Conservation (phyloP, 2,113 vertebrate genomes). For the Psettodes erumei region DNA sequence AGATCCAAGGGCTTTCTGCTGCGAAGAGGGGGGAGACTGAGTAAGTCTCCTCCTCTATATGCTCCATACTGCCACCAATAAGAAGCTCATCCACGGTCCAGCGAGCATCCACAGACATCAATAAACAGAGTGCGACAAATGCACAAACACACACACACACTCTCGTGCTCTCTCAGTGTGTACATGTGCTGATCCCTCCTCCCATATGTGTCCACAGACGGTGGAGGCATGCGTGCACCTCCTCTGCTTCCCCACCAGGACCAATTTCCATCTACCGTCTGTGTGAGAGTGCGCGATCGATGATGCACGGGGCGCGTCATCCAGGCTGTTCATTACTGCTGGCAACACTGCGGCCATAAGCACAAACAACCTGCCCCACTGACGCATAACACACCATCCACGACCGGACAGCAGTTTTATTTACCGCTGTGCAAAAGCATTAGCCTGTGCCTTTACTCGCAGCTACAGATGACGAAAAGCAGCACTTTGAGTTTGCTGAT, state of each 20-base stretch:
- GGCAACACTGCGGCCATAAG: slow-evolving; percentile 55
- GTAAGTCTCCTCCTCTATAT: slow-evolving; percentile 53
- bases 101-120: slow-evolving; percentile 33
- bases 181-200: slow-evolving; percentile 59
- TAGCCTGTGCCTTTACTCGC: not conserved
- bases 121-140: slow-evolving; percentile 21
- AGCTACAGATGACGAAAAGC: not conserved
- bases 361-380: slow-evolving; percentile 61
- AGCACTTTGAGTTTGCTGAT: not conserved
- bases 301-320: slow-evolving; percentile 53
- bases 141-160: slow-evolving; percentile 10
- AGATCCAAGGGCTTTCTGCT: slow-evolving; percentile 60
- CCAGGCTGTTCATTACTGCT: slow-evolving; percentile 72
- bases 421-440: slow-evolving; percentile 15
- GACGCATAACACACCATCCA: slow-evolving; percentile 38
- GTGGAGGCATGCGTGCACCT: slow-evolving; percentile 68
- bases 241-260: slow-evolving; percentile 63
- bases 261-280: slow-evolving; percentile 75
- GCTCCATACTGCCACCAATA: slow-evolving; percentile 74
- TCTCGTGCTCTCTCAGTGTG: slow-evolving; percentile 51
- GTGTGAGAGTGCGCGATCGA: slow-evolving; percentile 69
- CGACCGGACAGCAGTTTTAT: slow-evolving; percentile 18
- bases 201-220: slow-evolving; percentile 78
- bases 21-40: slow-evolving; percentile 24
- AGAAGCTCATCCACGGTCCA: slow-evolving; percentile 70